Evolutionary conservation across 2,797 vertebrate species (phyloP), one percentile per base, ranked within the genome.

Genomic region (Enteromius argenteus): DNA sequence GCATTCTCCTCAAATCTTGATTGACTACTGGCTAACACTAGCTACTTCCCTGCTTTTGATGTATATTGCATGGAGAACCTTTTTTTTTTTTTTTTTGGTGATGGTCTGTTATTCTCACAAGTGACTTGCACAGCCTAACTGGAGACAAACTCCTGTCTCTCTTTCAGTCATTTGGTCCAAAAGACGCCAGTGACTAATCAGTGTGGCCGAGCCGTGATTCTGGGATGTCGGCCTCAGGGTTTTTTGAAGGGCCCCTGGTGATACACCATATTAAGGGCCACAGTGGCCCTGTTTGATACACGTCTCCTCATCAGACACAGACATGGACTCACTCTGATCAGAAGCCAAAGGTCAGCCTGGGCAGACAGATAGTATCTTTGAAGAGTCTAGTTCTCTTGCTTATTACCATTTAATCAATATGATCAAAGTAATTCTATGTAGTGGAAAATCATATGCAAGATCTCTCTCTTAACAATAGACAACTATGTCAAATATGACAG

Each of bases 281-380:
- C 66, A 85, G 74, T 84, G 73, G 64, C 66, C 71, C 77, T 64
- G 67, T 87, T 79, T 86, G 53, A 85, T 85, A 85, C 68, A 84
- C 21, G 37, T 39, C 23, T 71, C 44, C 32, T n/a, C 79, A 80
- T 76, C 71, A 86, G 60, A 85, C 39, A 19, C 56, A 77, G 35
- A 49, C 46, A 81, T 58, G 3, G 53, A 51, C 39, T 76, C 75
- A 72, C 68, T 71, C 44, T 75, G 80, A 83, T 46, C 67, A 87
- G 71, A 68, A 58, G 85, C 3, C 80, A 83, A 74, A 83, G 86
- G 85, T 89, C 72, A 80, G 73, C 62, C 42, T 23, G 76, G 35
- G 81, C 39, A 64, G 62, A 27, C 71, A 79, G 68, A 67, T 72
- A 51, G 9, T 49, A 83, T 79, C 85, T 80, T 79, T 83, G 32